A percentile compares a stretch with the other conserved stretches of the same genome.
Evolutionary conservation across 1,140 invertebrate genomes (phyloP).

Genomic region (Aphaenogaster rudis): DNA sequence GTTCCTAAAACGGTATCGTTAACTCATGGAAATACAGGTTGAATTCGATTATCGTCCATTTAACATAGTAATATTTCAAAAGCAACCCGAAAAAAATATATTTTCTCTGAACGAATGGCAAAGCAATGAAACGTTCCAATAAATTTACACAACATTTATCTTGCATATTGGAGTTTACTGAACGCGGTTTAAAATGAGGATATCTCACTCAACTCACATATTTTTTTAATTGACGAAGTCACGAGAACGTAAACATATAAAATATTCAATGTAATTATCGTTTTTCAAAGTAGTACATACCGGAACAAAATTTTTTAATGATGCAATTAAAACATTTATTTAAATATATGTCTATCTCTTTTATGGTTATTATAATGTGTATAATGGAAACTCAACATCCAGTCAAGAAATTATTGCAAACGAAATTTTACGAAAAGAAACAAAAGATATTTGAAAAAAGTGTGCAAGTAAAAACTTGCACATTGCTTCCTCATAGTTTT

Average conservation of each 20-base stretch:
- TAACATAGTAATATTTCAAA: conserved; percentile 30
- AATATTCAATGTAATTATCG: conserved; percentile 35
- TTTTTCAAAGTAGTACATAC: not conserved
- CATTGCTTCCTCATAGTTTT: too few relatives aligned
- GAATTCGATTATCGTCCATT: conserved; percentile 5
- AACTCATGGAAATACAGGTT: conserved; percentile 2
- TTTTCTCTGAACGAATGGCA: not conserved
- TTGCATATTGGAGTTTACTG: conserved; percentile 12
- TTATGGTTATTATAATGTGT: not conserved
- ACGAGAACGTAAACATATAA: conserved; percentile 17
- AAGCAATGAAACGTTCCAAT: conserved; percentile 12
- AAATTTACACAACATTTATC: conserved; percentile 26
- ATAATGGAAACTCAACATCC: not conserved
- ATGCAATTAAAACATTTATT: conserved; percentile 15
- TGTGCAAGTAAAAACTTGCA: too few relatives aligned
- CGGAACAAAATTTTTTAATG: conserved; percentile 2
- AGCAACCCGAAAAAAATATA: not conserved
- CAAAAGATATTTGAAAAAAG: too few relatives aligned
- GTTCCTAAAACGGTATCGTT: conserved; percentile 1
- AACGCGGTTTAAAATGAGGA: conserved; percentile 19
- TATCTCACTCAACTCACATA: not conserved
- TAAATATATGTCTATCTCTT: not conserved
- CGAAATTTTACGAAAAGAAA: not conserved
- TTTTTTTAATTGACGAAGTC: conserved; percentile 46
- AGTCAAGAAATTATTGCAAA: not conserved